Conservation (phyloP, 2,888 invertebrate species). For the Cynaeus angustus region DNA sequence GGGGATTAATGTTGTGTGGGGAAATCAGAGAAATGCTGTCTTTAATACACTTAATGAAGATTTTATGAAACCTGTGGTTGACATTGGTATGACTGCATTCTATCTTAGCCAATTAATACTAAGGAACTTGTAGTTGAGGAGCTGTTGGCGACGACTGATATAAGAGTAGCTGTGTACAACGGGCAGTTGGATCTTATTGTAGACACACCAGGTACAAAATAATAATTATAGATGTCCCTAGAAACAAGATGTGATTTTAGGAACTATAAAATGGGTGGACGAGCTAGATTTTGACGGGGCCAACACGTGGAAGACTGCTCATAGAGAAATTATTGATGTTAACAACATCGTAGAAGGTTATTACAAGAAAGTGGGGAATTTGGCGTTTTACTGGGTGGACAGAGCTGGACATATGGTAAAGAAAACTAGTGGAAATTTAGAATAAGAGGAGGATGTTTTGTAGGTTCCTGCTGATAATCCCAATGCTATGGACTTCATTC, state of each 20-base stretch:
- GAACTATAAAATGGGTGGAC: slow-evolving; percentile 78
- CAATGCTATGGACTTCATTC: slow-evolving; percentile 1
- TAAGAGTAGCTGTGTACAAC: slow-evolving; percentile 82
- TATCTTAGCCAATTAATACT: background rate
- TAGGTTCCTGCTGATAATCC: slow-evolving; percentile 8
- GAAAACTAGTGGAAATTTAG: background rate
- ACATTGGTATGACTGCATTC: slow-evolving; percentile 73
- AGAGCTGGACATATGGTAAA: slow-evolving; percentile 86
- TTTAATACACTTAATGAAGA: slow-evolving; percentile 77
- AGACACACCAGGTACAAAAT: slow-evolving; percentile 82
- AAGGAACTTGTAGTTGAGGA: slow-evolving; percentile 75
- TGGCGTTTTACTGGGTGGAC: slow-evolving; percentile 86
- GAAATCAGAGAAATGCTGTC: slow-evolving; percentile 75
- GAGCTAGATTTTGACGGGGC: slow-evolving; percentile 73
- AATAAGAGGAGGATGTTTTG: background rate
- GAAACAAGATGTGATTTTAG: no score
- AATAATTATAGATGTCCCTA: no score
- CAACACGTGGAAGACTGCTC: slow-evolving; percentile 74
- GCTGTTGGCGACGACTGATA: slow-evolving; percentile 79
- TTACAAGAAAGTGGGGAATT: slow-evolving; percentile 79
- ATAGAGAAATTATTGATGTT: slow-evolving; percentile 76
- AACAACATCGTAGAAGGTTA: slow-evolving; percentile 82
- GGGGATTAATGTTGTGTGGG: slow-evolving; percentile 79
- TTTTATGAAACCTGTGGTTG: slow-evolving; percentile 82
- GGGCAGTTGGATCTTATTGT: slow-evolving; percentile 91